A percentile compares a stretch with the other conserved stretches of the same genome.
phyloP scores from a whole-genome alignment of 2,888 invertebrate genomes.

The Eupithecia centaureata region DNA sequence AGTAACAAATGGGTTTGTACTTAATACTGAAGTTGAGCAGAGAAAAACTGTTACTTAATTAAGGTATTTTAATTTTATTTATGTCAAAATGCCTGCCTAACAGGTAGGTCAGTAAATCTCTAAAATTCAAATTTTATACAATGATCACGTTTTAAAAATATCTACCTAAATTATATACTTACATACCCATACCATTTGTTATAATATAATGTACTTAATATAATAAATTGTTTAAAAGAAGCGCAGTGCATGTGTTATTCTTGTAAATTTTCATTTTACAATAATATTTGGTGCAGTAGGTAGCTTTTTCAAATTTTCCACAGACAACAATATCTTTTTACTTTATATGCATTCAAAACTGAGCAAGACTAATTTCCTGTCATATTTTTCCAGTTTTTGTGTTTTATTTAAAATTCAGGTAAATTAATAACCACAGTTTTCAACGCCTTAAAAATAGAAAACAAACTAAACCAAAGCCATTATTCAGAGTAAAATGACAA shows the following conservation, averaged over 20 bases:
- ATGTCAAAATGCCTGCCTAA: neutral
- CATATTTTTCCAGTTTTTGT: neutral
- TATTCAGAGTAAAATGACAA: slow-evolving; percentile 23
- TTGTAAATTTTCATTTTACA: slow-evolving; percentile 20
- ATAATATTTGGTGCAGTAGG: neutral
- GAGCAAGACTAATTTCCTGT: neutral
- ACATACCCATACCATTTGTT: neutral
- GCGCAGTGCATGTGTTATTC: neutral
- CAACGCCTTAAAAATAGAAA: neutral
- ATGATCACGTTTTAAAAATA: neutral
- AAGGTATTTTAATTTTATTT: neutral
- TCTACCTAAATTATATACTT: neutral
- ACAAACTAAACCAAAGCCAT: neutral
- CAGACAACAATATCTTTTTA: neutral
- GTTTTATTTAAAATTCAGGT: neutral
- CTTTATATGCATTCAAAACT: slow-evolving; percentile 12
- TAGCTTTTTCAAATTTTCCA: neutral
- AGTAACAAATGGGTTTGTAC: neutral
- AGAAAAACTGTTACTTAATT: neutral
- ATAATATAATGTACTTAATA: neutral
- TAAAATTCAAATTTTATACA: neutral
- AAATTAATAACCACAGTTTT: slow-evolving; percentile 18
- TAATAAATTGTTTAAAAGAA: neutral
- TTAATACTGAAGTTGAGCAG: neutral
- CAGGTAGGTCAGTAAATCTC: neutral